Evolutionary conservation across 2,888 invertebrate species (phyloP).

Genomic region (Tachina fera): DNA sequence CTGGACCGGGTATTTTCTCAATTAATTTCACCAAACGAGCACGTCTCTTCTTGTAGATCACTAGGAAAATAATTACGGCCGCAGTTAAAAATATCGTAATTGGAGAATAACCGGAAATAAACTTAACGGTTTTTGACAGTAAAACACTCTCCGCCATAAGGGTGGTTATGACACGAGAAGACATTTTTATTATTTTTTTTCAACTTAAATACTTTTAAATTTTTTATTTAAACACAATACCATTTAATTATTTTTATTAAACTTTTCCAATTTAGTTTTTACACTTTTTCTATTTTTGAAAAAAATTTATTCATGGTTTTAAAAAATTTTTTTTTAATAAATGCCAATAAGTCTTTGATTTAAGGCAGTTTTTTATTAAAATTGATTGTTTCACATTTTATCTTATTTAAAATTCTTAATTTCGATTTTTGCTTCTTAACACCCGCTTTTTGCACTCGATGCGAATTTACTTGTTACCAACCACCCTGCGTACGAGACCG

Average conservation of each 20-base stretch:
- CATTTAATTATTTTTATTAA: neutral
- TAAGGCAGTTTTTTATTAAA: neutral
- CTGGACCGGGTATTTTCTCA: conserved; percentile 85
- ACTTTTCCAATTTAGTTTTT: too few species aligned
- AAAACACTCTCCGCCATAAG: conserved; percentile 81
- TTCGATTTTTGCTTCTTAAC: conserved; percentile 24
- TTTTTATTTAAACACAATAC: neutral
- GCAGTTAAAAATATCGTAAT: conserved; percentile 78
- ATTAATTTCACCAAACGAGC: conserved; percentile 83
- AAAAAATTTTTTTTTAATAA: neutral
- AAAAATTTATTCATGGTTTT: neutral
- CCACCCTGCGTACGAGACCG: conserved; percentile 37
- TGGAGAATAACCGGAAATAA: conserved; percentile 81
- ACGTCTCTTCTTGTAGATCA: conserved; percentile 80
- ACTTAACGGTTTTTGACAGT: conserved; percentile 78
- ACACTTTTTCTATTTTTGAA: neutral
- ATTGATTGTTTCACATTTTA: neutral
- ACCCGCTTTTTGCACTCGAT: conserved; percentile 39
- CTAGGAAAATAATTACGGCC: conserved; percentile 76
- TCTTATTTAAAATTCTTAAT: neutral
- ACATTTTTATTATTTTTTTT: conserved; percentile 71
- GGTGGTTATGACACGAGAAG: conserved; percentile 78
- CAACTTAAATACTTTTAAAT: conserved; percentile 18
- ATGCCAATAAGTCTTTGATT: neutral
- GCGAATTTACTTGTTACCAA: conserved; percentile 23